Conservation (phyloP, 1,140 invertebrate genomes). For the Pachypeltis micranthus region DNA sequence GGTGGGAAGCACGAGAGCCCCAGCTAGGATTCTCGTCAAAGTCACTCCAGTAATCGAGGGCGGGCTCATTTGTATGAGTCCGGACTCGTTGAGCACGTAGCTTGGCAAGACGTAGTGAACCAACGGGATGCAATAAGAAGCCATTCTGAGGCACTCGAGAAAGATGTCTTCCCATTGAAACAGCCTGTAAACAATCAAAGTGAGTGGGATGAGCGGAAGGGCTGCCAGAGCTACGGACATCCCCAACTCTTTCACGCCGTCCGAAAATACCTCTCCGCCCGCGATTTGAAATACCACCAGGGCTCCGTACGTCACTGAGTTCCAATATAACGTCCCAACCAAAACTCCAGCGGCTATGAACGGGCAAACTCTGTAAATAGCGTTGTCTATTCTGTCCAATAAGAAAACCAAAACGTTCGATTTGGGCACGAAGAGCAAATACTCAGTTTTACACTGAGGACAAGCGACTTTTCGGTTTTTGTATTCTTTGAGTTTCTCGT, state of each 20-base stretch:
- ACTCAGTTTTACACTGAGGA: slow-evolving; percentile 90
- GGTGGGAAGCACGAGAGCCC: slow-evolving; percentile 83
- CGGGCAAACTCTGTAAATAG: slow-evolving; percentile 81
- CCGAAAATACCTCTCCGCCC: slow-evolving; percentile 24
- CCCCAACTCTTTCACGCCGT: slow-evolving; percentile 82
- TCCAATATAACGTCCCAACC: slow-evolving; percentile 90
- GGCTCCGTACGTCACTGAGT: slow-evolving; percentile 90
- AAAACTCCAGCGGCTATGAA: slow-evolving; percentile 85
- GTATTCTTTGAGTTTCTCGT: slow-evolving; percentile 92
- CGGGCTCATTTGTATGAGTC: slow-evolving; percentile 70
- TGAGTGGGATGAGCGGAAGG: background rate
- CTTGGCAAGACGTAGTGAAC: slow-evolving; percentile 47
- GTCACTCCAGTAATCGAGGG: slow-evolving; percentile 88
- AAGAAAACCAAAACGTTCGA: slow-evolving; percentile 49
- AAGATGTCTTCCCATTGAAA: slow-evolving; percentile 87
- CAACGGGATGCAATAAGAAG: slow-evolving; percentile 83
- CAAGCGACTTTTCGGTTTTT: slow-evolving; percentile 74
- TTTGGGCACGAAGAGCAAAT: slow-evolving; percentile 79
- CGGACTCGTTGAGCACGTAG: background rate
- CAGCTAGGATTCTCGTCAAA: slow-evolving; percentile 54
- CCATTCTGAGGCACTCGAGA: slow-evolving; percentile 79
- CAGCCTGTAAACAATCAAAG: slow-evolving; percentile 36
- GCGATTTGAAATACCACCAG: slow-evolving; percentile 89
- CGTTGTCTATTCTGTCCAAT: slow-evolving; percentile 73
- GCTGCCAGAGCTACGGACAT: slow-evolving; percentile 36